These are phyloP conservation scores for Glareola pratincola DNA, from an alignment of 2,113 vertebrate genomes.

Conservation along the genomic window DNA sequence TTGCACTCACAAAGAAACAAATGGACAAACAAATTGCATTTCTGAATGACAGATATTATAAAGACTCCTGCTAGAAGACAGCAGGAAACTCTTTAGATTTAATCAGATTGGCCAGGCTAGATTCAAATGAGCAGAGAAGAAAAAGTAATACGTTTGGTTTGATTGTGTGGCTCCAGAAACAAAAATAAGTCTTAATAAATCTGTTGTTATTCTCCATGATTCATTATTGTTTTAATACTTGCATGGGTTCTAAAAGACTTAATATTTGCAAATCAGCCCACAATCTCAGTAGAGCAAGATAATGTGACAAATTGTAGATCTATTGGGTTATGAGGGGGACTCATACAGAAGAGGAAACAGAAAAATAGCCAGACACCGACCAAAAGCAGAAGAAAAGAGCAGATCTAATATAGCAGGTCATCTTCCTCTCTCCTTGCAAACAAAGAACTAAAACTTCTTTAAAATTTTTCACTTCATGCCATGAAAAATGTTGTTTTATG, in stretches of 20 bases:
- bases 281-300: not conserved
- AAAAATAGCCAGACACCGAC: not conserved
- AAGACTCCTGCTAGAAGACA: not conserved
- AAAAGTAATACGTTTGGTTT: not conserved
- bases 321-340: not conserved
- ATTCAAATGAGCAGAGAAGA: not conserved
- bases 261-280: not conserved
- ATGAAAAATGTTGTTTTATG: not conserved
- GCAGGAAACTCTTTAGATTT: not conserved
- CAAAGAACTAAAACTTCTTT: not conserved
- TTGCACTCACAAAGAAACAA: not conserved
- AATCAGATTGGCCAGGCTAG: not conserved
- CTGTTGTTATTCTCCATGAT: not conserved
- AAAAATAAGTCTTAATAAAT: not conserved
- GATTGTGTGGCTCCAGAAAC: not conserved
- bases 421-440: not conserved
- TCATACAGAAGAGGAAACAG: not conserved
- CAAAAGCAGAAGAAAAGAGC: not conserved
- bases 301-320: not conserved
- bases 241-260: not conserved
- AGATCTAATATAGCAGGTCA: not conserved
- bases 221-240: slow-evolving; percentile 9
- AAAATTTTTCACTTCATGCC: not conserved
- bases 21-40: not conserved
- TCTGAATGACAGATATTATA: not conserved